Percentiles rank a stretch among this genome's conserved stretches.
Evolutionary conservation across 2,113 vertebrate genomes (phyloP).

Genomic region (Terrapene triunguis): DNA sequence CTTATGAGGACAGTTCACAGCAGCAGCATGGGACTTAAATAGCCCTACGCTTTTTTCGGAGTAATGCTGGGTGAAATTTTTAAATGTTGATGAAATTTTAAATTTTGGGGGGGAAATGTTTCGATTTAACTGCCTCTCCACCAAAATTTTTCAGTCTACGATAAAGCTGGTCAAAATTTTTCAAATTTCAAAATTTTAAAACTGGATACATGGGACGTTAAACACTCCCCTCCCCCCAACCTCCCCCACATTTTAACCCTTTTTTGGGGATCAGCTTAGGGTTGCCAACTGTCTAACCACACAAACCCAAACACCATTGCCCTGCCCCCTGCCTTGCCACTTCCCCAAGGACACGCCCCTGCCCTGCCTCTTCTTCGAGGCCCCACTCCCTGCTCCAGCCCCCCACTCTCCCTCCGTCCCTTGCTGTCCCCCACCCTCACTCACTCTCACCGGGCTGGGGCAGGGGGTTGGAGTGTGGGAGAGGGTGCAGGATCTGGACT

Average conservation of each 20-base stretch:
- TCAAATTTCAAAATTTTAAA: not conserved
- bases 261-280: not conserved
- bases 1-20: not conserved
- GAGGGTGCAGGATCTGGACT: too few relatives aligned
- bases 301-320: too few relatives aligned
- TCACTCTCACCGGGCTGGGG: too few relatives aligned
- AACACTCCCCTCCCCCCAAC: too few relatives aligned
- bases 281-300: too few relatives aligned
- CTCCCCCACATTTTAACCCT: not conserved
- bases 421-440: too few relatives aligned
- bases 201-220: not conserved
- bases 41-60: not conserved
- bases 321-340: too few relatives aligned
- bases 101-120: not conserved
- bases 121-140: not conserved
- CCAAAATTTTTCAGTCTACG: not conserved
- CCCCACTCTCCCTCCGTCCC: too few relatives aligned
- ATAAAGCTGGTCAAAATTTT: not conserved
- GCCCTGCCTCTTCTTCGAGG: too few relatives aligned
- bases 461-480: too few relatives aligned
- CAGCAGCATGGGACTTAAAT: slow-evolving; percentile 22
- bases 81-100: not conserved
- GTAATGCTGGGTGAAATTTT: slow-evolving; percentile 41
- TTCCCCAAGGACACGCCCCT: too few relatives aligned
- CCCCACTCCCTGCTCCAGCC: too few relatives aligned